Base-by-base conservation (phyloP, 2,888 invertebrate genomes). In the Homarus gammarus region DNA sequence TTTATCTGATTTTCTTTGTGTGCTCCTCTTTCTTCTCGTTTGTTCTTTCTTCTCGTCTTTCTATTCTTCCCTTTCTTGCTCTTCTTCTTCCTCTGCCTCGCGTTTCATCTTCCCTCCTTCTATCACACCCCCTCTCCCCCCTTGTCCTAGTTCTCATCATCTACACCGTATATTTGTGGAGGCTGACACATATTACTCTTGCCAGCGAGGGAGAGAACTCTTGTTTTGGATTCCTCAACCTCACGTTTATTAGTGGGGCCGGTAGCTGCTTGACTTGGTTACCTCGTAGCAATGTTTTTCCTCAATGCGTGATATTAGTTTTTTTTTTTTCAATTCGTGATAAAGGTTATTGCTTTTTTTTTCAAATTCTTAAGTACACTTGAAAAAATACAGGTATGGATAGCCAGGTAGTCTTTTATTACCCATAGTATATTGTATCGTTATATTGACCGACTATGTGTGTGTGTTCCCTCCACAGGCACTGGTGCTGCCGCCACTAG, bases 401-500 rank as follows among this genome's bases (percentile, higher is more conserved):
- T 70, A 15, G 31, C 70, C 12, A 33, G 33, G 70, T 10, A 70
- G 27, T 31, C 5, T 15, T 70, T 15, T 33, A 33, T 15, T 70
- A 15, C 3, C 6, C 31, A 70, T 27, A 44, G 70, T 15, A 31
- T n/a, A n/a, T n/a, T 70, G 31, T 70, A 70, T 15, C 27, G 70
- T 22, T 70, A 70, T 33, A 15, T 15, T 2, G 70, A 27, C n/a
- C 27, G 38, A 36, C 40, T 73, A 22, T 73, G 3, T n/a, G 36
- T 73, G 12, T 44, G 75, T 22, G 6, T 40, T 15, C 93, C 93
- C 93, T n/a, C 95, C 95, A 2, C 95, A 99, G 99, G 99, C 99
- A 91, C 96, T 99, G 93, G 98, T 99, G 75, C 95, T 99, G 93
- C 99, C 99, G 84, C 99, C 99, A 31, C 95, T 99, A 93, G 98